Base-by-base conservation (phyloP, 2,888 invertebrate genomes). In the Sphaeridia pumilis region DNA sequence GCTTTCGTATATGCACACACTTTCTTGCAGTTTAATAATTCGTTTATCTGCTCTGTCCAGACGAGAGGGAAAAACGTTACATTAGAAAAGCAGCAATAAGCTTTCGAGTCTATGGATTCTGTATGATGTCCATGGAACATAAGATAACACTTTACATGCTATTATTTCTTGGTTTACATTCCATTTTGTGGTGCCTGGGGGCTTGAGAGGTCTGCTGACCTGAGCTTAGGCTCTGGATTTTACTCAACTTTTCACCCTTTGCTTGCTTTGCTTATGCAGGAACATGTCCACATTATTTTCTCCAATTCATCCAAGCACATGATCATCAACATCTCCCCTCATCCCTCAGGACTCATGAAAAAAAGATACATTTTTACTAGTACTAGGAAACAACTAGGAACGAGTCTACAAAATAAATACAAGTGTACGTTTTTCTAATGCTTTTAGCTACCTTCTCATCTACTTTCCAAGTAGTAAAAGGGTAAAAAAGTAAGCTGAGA, bases 21-120 rank as follows among this genome's bases (percentile, higher is more conserved):
- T 57, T 49, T 47, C 58, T 55, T 56, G 42, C 58, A 53, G 52
- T 56, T 58, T 55, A 58, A 55, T 58, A 58, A 58, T 58, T 58
- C 58, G 56, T 58, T 58, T 58, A 58, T 58, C 58, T 58, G 56
- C 49, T 22, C 46, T 27, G 45, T 52, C 44, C 58, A 58, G 58
- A 27, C 45, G 21, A 25, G 42, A 38, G 27, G n/a, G 22, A 22
- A 31, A 31, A 31, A 31, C 10, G 31, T 7, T 7, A 31, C n/a
- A n/a, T n/a, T n/a, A n/a, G n/a, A n/a, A n/a, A n/a, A n/a, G n/a
- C n/a, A n/a, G n/a, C n/a, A n/a, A n/a, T n/a, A n/a, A n/a, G n/a
- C n/a, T n/a, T n/a, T n/a, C n/a, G n/a, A n/a, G n/a, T n/a, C n/a
- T n/a, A n/a, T n/a, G n/a, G n/a, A n/a, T n/a, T n/a, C n/a, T n/a